A percentile compares a stretch with the other conserved stretches of the same genome.
These are phyloP conservation scores for Pinctada fucata DNA, from an alignment of 2,888 invertebrate species.

Conservation along the genomic window DNA sequence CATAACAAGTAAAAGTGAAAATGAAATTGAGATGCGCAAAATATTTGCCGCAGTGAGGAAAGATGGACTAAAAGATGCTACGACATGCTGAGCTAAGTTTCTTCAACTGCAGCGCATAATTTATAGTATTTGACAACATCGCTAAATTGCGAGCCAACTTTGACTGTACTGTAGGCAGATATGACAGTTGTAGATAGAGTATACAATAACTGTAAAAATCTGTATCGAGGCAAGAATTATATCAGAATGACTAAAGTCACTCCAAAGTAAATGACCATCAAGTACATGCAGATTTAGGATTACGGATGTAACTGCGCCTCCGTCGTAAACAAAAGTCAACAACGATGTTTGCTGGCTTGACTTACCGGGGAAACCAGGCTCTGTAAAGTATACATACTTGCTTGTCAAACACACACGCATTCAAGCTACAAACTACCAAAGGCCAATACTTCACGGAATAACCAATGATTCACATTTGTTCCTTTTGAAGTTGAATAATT, in stretches of 20 bases:
- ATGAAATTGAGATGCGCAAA: slow-evolving; percentile 1
- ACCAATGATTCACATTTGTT: too few species aligned
- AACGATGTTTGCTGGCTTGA: slow-evolving; percentile 3
- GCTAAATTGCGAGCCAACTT: slow-evolving; percentile 1
- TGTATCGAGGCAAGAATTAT: neutral
- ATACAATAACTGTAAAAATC: neutral
- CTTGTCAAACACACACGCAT: neutral
- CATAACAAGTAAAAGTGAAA: neutral
- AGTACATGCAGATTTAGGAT: neutral
- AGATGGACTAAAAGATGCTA: slow-evolving; percentile 20
- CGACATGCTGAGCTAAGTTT: slow-evolving; percentile 26
- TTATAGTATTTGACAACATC: neutral
- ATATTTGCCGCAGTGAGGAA: slow-evolving; percentile 24
- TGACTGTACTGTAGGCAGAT: neutral
- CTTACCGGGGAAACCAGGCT: neutral
- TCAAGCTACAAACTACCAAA: neutral
- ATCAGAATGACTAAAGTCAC: neutral
- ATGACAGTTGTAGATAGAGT: neutral
- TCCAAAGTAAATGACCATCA: neutral
- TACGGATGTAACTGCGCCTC: neutral
- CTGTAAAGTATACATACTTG: neutral
- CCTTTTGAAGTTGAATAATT: neutral
- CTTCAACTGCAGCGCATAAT: neutral
- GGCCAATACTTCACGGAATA: neutral
- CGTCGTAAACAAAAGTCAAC: neutral